These are phyloP conservation scores for Volucella inanis DNA, from an alignment of 2,888 invertebrate species.

Conservation along the genomic window DNA sequence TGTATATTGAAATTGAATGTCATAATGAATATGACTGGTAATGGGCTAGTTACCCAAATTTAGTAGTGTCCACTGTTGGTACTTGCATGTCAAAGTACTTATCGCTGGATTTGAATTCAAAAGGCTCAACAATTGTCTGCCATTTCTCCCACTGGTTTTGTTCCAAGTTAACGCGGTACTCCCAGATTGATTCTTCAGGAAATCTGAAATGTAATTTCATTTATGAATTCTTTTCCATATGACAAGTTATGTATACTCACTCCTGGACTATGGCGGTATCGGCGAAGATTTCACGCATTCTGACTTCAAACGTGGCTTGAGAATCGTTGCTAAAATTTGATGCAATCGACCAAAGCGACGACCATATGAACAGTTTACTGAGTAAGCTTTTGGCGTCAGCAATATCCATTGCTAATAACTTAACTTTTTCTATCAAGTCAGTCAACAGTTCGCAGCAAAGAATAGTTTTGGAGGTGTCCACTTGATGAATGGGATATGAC, in stretches of 20 bases:
- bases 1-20: no score
- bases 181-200: constrained; percentile 89
- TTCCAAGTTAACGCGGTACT: constrained; percentile 89
- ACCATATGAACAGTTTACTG: constrained; percentile 91
- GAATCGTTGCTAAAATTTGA: constrained; percentile 90
- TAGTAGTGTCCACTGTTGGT: constrained; percentile 94
- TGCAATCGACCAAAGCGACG: constrained; percentile 93
- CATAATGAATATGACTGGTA: no score
- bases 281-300: constrained; percentile 85
- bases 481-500: constrained; percentile 90
- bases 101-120: constrained; percentile 87
- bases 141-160: constrained; percentile 89
- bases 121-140: constrained; percentile 90
- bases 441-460: constrained; percentile 90
- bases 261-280: constrained; percentile 80
- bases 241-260: constrained; percentile 2
- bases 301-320: constrained; percentile 88
- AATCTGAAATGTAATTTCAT: constrained; percentile 84
- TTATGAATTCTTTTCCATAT: neutral
- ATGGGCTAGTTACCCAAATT: constrained; percentile 86
- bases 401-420: constrained; percentile 82
- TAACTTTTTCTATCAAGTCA: constrained; percentile 87
- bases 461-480: constrained; percentile 91
- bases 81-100: constrained; percentile 96
- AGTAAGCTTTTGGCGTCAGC: constrained; percentile 87